phyloP scores from a whole-genome alignment of 2,888 invertebrate genomes.

The Leucophenga maculata region DNA sequence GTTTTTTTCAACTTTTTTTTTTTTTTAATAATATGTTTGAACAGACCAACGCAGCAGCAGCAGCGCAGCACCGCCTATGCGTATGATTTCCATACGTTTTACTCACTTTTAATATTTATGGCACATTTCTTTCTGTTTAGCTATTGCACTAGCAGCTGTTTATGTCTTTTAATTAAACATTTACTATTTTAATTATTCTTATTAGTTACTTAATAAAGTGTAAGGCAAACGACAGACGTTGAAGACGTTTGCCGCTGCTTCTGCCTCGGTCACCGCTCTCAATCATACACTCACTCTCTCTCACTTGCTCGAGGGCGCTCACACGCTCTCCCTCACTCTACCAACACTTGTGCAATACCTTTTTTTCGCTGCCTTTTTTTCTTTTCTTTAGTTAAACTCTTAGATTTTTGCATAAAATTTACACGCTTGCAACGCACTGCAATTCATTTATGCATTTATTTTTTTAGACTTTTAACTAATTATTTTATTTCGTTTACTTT shows the following conservation, averaged over 20 bases:
- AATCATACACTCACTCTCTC: no score
- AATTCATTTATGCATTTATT: background rate
- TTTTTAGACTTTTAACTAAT: slow-evolving; percentile 11
- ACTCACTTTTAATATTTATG: background rate
- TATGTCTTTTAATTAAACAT: no score
- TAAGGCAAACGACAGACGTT: no score
- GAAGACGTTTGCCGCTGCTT: background rate
- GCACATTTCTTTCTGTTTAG: no score
- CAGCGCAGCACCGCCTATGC: background rate
- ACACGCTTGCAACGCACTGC: slow-evolving; percentile 10
- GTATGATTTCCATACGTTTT: background rate
- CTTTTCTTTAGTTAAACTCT: background rate
- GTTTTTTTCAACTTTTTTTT: no score
- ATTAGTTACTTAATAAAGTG: no score
- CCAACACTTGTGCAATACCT: slow-evolving; percentile 22
- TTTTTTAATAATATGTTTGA: no score
- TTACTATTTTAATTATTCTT: no score
- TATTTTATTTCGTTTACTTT: slow-evolving; percentile 8
- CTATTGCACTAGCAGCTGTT: no score
- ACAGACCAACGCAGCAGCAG: background rate
- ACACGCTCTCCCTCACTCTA: background rate
- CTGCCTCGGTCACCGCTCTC: background rate
- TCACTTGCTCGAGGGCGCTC: no score
- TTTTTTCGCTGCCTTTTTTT: slow-evolving; percentile 1
- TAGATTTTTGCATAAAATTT: slow-evolving; percentile 17